Conservation (phyloP, 2,113 vertebrate genomes). For the Uria aalge region DNA sequence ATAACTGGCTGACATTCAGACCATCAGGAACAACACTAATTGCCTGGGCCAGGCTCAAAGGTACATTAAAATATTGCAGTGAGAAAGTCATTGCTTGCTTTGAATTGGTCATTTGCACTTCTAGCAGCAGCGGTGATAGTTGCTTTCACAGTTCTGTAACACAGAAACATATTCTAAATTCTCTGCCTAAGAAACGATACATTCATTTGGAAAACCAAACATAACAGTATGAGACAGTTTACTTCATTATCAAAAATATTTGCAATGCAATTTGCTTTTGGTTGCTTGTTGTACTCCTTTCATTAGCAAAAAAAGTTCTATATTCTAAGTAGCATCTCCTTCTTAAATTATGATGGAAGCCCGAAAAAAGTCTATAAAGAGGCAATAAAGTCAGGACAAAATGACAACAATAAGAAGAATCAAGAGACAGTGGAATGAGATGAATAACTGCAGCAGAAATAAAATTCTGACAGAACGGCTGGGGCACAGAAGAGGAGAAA, state of each 20-base stretch:
- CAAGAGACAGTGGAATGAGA: background rate
- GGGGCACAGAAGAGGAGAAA: background rate
- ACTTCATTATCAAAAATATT: background rate
- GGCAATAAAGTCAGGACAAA: background rate
- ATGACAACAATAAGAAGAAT: background rate
- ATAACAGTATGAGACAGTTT: background rate
- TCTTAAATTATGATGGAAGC: background rate
- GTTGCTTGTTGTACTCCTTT: background rate
- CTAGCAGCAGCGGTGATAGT: background rate
- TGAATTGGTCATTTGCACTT: background rate
- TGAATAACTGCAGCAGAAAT: background rate
- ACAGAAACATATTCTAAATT: background rate
- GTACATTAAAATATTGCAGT: background rate
- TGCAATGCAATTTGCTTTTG: background rate
- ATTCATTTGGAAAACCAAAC: background rate
- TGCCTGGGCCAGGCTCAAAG: background rate
- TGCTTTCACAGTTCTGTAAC: background rate
- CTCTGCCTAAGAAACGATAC: background rate
- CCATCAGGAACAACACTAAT: background rate
- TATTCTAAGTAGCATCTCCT: background rate
- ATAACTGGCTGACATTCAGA: background rate
- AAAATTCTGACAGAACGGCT: background rate
- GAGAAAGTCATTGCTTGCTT: background rate
- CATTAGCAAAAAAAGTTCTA: background rate
- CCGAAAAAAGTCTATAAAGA: background rate